These are phyloP conservation scores for Triplophysa rosa DNA, from an alignment of 2,113 vertebrate genomes.

Conservation along the genomic window DNA sequence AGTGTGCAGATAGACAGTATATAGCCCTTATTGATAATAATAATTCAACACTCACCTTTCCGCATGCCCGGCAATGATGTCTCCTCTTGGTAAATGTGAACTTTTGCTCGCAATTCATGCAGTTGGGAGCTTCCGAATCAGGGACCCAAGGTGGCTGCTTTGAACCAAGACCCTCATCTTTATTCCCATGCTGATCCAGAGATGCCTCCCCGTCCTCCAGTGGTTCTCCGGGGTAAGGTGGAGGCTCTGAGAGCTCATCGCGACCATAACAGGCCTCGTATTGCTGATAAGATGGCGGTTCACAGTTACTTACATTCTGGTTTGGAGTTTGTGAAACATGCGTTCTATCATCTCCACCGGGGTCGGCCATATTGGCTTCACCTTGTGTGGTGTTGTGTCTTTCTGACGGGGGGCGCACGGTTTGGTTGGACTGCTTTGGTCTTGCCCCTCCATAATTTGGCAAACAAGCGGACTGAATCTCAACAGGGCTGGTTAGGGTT, in stretches of 20 bases:
- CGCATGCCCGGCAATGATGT: conserved; percentile 96
- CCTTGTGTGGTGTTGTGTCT: conserved; percentile 29
- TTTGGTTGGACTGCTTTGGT: conserved; percentile 81
- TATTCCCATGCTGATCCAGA: conserved; percentile 59
- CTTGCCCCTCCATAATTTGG: conserved; percentile 79
- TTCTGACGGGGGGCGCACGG: conserved; percentile 64
- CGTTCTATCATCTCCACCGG: conserved; percentile 51
- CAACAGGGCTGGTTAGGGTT: conserved; percentile 53
- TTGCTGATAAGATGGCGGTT: conserved; percentile 57
- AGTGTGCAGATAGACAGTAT: no score
- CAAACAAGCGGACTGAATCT: conserved; percentile 56
- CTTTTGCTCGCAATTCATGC: conserved; percentile 88
- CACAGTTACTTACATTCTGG: conserved; percentile 41
- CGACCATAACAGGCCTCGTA: conserved; percentile 69
- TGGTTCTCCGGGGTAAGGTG: conserved; percentile 67
- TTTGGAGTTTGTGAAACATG: conserved; percentile 46
- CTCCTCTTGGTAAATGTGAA: conserved; percentile 94
- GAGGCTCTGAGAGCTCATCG: conserved; percentile 72
- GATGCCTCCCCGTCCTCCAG: conserved; percentile 42
- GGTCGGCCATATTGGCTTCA: conserved; percentile 41
- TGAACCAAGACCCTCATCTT: conserved; percentile 68
- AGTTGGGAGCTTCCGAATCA: conserved; percentile 92
- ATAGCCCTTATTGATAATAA: no score
- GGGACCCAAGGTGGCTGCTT: conserved; percentile 92
- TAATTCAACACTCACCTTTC: conserved; percentile 80